Percentiles rank a stretch among this genome's conserved stretches.
These are phyloP conservation scores for Choristoneura rosaceana DNA, from an alignment of 2,888 invertebrate species.

Conservation along the genomic window DNA sequence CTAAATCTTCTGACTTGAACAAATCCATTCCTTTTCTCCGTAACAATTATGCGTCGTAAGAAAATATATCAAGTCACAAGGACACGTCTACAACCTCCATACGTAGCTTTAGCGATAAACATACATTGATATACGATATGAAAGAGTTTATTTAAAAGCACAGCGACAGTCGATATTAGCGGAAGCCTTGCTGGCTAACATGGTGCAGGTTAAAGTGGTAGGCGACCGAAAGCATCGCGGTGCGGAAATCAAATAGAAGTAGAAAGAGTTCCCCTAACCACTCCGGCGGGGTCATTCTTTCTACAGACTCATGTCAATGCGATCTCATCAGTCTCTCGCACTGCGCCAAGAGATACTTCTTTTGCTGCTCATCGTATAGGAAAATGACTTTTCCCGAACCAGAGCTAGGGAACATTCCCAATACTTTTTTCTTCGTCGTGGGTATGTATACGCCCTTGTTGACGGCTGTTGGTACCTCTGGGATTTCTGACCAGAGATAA, in stretches of 20 bases:
- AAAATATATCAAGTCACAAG: slow-evolving; percentile 25
- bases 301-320: slow-evolving; percentile 80
- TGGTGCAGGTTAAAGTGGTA: slow-evolving; percentile 80
- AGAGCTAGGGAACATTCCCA: slow-evolving; percentile 87
- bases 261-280: slow-evolving; percentile 76
- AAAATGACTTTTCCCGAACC: slow-evolving; percentile 87
- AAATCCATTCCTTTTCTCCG: slow-evolving; percentile 19
- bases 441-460: slow-evolving; percentile 89
- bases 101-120: slow-evolving; percentile 8
- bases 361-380: slow-evolving; percentile 77
- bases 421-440: slow-evolving; percentile 85
- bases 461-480: slow-evolving; percentile 87
- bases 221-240: slow-evolving; percentile 68
- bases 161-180: slow-evolving; percentile 55
- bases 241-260: slow-evolving; percentile 76
- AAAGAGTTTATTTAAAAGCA: slow-evolving; percentile 53
- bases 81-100: slow-evolving; percentile 8
- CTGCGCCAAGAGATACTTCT: slow-evolving; percentile 74
- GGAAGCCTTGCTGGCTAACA: slow-evolving; percentile 66
- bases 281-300: slow-evolving; percentile 63
- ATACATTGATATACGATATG: slow-evolving; percentile 41
- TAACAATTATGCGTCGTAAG: slow-evolving; percentile 9
- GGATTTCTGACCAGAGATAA: slow-evolving; percentile 91
- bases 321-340: slow-evolving; percentile 71
- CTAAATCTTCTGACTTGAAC: slow-evolving; percentile 6